Evolutionary conservation across 2,888 invertebrate genomes (phyloP).

Genomic region (Bugula neritina): DNA sequence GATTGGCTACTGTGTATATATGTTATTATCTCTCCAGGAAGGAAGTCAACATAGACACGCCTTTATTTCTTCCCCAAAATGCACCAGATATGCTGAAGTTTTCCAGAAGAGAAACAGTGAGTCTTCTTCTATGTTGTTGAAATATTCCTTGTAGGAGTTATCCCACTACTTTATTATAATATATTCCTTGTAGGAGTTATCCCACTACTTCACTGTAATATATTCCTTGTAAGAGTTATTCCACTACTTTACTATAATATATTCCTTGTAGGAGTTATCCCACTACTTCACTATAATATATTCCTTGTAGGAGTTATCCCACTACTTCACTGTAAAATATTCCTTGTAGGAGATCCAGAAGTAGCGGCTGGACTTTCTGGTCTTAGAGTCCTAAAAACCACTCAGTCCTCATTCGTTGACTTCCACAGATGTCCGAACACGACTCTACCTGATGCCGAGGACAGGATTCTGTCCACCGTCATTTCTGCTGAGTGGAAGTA

Average conservation of each 20-base stretch:
- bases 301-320: too few species aligned
- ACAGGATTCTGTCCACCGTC: conserved; percentile 72
- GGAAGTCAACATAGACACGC: conserved; percentile 67
- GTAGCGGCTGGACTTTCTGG: conserved; percentile 62
- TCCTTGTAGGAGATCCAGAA: conserved; percentile 7
- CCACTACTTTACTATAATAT: too few species aligned
- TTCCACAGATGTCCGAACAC: conserved; percentile 74
- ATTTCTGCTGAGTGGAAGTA: conserved; percentile 72
- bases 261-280: too few species aligned
- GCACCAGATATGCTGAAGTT: conserved; percentile 66
- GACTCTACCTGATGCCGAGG: conserved; percentile 68
- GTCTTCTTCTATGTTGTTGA: too few species aligned
- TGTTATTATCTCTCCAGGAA: conserved; percentile 43
- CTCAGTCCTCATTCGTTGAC: conserved; percentile 73
- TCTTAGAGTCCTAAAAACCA: conserved; percentile 70
- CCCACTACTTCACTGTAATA: too few species aligned
- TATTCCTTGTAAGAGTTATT: too few species aligned
- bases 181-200: too few species aligned
- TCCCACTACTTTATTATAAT: too few species aligned
- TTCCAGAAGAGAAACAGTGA: conserved; percentile 65
- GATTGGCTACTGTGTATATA: too few species aligned
- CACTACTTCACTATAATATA: too few species aligned
- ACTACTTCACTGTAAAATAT: too few species aligned
- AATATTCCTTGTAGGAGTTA: too few species aligned
- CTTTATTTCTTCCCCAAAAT: conserved; percentile 66